phyloP scores from a whole-genome alignment of 1,140 invertebrate species.

The Cherax destructor region DNA sequence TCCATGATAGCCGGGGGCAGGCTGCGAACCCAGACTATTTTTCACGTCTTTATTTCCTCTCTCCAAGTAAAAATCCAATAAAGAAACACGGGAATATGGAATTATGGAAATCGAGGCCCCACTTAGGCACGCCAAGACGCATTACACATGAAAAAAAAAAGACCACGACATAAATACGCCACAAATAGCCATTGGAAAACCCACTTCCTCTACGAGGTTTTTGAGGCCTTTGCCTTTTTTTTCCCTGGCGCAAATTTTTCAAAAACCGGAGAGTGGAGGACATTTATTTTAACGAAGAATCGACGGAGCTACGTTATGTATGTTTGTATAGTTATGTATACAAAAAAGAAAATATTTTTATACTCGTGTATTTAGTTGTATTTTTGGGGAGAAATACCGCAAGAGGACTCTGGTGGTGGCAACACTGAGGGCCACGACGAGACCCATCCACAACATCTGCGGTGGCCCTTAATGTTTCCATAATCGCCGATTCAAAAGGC shows the following conservation, averaged over 20 bases:
- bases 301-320: background rate
- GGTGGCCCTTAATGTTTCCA: constrained; percentile 60
- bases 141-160: constrained; percentile 49
- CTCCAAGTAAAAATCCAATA: constrained; percentile 64
- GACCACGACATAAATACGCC: constrained; percentile 25
- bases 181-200: constrained; percentile 22
- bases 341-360: too few species aligned
- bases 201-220: too few species aligned
- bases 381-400: too few species aligned
- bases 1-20: background rate
- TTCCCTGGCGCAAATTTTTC: too few species aligned
- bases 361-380: too few species aligned
- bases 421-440: background rate
- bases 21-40: background rate
- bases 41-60: constrained; percentile 34
- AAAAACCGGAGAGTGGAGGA: too few species aligned
- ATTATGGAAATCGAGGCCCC: constrained; percentile 65
- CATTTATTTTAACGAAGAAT: too few species aligned
- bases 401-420: background rate
- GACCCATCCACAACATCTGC: constrained; percentile 61
- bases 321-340: background rate
- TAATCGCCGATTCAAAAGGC: constrained; percentile 62
- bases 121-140: constrained; percentile 54
- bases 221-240: too few species aligned
- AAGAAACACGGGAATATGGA: constrained; percentile 69